Percentiles rank a stretch among this genome's conserved stretches.
Evolutionary conservation across 2,113 vertebrate genomes (phyloP).

Genomic region (Perognathus longimembris): DNA sequence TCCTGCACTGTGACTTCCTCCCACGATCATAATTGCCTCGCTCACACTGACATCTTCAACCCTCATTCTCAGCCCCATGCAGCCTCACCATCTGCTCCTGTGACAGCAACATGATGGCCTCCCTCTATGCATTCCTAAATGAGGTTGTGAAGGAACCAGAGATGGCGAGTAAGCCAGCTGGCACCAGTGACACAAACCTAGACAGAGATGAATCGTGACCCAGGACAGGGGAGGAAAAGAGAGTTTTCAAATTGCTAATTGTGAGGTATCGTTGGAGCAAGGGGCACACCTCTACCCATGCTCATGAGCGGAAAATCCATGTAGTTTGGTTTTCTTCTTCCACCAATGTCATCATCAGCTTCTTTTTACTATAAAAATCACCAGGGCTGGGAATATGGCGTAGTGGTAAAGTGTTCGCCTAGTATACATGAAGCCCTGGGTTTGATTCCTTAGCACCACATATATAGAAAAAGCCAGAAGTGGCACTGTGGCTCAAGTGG

Average conservation of each 20-base stretch:
- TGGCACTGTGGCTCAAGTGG: no score
- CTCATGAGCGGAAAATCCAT: neutral
- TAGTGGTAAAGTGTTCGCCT: no score
- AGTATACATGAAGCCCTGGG: no score
- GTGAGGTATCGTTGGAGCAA: neutral
- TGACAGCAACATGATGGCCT: constrained; percentile 72
- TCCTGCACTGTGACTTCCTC: neutral
- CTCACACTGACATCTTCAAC: constrained; percentile 16
- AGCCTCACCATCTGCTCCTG: constrained; percentile 68
- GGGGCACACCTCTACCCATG: neutral
- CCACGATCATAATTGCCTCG: constrained; percentile 24
- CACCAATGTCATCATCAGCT: neutral
- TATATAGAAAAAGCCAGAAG: no score
- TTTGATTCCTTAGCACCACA: no score
- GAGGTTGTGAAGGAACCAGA: constrained; percentile 10
- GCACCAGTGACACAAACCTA: constrained; percentile 44
- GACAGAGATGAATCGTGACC: constrained; percentile 48
- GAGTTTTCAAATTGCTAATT: neutral
- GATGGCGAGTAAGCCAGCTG: constrained; percentile 61
- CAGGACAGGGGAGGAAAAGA: neutral
- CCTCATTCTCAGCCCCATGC: neutral
- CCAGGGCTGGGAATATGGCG: no score
- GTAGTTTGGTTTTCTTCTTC: neutral
- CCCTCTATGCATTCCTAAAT: constrained; percentile 62
- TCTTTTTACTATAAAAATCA: neutral